Evolutionary conservation across 2,113 vertebrate species (phyloP).

Genomic region (Podilymbus podiceps): DNA sequence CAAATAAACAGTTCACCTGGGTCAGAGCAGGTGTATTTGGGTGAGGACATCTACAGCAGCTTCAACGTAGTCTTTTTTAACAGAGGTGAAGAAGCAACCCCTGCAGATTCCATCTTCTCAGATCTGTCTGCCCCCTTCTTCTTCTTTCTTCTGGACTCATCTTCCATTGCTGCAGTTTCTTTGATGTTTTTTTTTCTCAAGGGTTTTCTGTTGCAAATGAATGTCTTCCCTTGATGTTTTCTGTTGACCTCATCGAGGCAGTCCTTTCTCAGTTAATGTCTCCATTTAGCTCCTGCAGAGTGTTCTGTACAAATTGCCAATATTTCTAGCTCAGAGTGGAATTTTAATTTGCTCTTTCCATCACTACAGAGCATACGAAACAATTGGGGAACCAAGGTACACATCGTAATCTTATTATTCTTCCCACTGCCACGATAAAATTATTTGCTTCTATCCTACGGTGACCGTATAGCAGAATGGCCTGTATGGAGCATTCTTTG

Average conservation of each 20-base stretch:
- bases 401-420: background rate
- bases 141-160: background rate
- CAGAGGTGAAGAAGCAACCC: background rate
- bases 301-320: background rate
- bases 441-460: background rate
- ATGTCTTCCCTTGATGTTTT: background rate
- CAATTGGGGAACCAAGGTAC: background rate
- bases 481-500: background rate
- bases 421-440: background rate
- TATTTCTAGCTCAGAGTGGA: background rate
- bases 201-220: background rate
- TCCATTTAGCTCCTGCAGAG: background rate
- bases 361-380: background rate
- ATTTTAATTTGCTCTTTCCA: slow-evolving; percentile 14
- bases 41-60: background rate
- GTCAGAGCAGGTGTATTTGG: background rate
- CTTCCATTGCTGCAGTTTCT: background rate
- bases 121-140: background rate
- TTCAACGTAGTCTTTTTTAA: background rate
- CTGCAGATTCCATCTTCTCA: background rate
- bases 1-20: background rate
- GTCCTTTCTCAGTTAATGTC: slow-evolving; percentile 1
- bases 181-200: background rate
- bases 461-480: background rate
- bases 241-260: background rate